Conservation (phyloP, 2,113 vertebrate genomes). For the Lonchura striata region DNA sequence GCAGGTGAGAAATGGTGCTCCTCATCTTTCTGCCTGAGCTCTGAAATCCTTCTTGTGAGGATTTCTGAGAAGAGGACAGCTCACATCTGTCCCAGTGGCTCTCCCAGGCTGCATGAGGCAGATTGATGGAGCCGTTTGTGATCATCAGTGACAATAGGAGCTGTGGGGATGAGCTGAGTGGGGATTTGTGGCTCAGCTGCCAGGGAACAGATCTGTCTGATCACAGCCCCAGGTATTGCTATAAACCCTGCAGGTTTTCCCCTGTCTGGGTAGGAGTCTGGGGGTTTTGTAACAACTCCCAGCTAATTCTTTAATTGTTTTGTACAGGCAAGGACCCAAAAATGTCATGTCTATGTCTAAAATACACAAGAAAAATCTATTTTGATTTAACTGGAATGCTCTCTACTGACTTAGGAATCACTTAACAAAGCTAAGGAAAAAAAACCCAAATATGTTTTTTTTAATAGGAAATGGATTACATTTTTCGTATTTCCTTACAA, state of each 20-base stretch:
- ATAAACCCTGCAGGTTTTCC: background rate
- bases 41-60: background rate
- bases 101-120: background rate
- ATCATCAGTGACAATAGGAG: background rate
- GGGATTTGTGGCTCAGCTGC: constrained; percentile 1
- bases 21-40: background rate
- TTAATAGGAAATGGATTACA: background rate
- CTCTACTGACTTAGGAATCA: background rate
- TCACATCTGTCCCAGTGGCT: background rate
- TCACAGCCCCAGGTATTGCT: background rate
- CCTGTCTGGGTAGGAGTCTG: background rate
- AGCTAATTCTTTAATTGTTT: background rate
- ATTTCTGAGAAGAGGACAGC: background rate
- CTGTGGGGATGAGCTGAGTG: background rate
- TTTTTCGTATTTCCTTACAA: background rate
- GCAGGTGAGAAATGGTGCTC: background rate
- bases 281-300: background rate
- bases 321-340: background rate
- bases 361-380: background rate
- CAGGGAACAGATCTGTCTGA: background rate
- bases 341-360: background rate
- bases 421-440: background rate
- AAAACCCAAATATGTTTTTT: background rate
- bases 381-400: background rate
- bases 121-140: constrained; percentile 9